phyloP scores from a whole-genome alignment of 2,888 invertebrate species.

The Darwinula stevensoni region DNA sequence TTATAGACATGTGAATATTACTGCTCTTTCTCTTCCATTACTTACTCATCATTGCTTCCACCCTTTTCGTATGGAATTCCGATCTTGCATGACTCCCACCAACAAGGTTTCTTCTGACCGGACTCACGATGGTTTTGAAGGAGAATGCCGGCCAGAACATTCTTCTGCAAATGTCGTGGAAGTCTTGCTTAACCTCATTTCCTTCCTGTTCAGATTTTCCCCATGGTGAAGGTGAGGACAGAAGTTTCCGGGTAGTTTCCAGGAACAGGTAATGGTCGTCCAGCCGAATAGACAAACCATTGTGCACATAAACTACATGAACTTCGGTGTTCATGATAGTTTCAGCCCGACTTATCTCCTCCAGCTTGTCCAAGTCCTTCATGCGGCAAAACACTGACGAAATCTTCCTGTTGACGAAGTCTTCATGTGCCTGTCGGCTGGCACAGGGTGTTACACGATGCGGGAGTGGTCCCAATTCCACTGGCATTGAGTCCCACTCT shows the following conservation, averaged over 20 bases:
- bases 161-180: constrained; percentile 2
- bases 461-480: constrained; percentile 2
- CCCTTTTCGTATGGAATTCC: constrained; percentile 2
- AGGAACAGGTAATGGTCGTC: constrained; percentile 2
- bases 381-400: constrained; percentile 2
- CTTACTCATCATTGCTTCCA: constrained; percentile 2
- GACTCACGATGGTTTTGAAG: constrained; percentile 2
- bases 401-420: constrained; percentile 2
- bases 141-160: constrained; percentile 2
- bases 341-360: constrained; percentile 2
- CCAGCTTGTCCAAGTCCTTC: constrained; percentile 2
- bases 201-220: constrained; percentile 2
- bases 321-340: constrained; percentile 2
- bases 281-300: constrained; percentile 2
- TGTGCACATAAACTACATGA: constrained; percentile 2
- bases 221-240: constrained; percentile 2
- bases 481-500: constrained; percentile 2
- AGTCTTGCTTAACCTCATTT: constrained; percentile 2
- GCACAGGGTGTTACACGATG: constrained; percentile 2
- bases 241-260: constrained; percentile 2
- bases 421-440: constrained; percentile 2
- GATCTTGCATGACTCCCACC: constrained; percentile 2
- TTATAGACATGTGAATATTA: constrained; percentile 2
- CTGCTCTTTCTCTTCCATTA: constrained; percentile 2
- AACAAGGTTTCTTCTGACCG: constrained; percentile 2